These are phyloP conservation scores for Trypoxylon attenuatum DNA, from an alignment of 2,888 invertebrate genomes.

Conservation along the genomic window DNA sequence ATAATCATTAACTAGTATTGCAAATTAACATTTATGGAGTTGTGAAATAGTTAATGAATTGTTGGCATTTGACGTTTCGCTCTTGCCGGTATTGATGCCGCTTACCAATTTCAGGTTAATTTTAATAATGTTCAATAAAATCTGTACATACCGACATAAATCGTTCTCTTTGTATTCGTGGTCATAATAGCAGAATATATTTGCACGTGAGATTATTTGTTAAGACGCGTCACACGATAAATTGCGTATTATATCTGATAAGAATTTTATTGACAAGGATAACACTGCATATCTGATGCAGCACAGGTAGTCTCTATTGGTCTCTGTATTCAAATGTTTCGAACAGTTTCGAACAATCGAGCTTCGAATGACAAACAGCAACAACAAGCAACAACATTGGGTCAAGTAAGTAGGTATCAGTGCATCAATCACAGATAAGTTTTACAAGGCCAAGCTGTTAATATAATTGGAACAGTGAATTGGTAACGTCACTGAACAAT, in stretches of 20 bases:
- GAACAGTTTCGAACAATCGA: no score
- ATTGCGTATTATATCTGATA: slow-evolving; percentile 38
- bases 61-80: not conserved
- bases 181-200: slow-evolving; percentile 67
- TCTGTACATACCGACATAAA: slow-evolving; percentile 81
- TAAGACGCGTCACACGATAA: no score
- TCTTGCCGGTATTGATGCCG: no score
- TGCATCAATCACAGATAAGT: slow-evolving; percentile 19
- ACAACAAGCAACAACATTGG: no score
- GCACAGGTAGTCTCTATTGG: no score
- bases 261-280: slow-evolving; percentile 44
- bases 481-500: slow-evolving; percentile 20
- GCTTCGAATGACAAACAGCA: no score
- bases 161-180: slow-evolving; percentile 85
- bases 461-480: slow-evolving; percentile 25
- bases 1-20: no score
- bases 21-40: not conserved
- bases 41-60: not conserved
- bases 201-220: not conserved
- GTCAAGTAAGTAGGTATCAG: no score
- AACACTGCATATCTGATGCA: no score
- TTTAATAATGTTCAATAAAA: slow-evolving; percentile 6
- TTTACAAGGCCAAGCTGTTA: slow-evolving; percentile 41
- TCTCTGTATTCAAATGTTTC: no score
- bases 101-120: no score